phyloP scores from a whole-genome alignment of 2,888 invertebrate genomes.

The Apodemia zela region DNA sequence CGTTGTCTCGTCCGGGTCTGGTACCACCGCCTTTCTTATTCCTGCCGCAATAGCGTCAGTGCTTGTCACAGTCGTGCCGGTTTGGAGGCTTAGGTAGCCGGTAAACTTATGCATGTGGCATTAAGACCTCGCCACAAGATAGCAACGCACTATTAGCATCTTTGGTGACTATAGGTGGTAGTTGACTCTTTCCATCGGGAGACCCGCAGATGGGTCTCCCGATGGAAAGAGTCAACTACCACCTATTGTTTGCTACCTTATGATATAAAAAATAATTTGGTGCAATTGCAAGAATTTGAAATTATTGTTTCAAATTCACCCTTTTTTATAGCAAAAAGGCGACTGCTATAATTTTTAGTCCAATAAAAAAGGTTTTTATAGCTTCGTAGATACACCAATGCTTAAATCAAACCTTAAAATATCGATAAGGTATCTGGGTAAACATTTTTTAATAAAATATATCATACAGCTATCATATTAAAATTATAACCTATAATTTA shows the following conservation, averaged over 20 bases:
- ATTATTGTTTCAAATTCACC: background rate
- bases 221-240: too few relatives aligned
- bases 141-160: background rate
- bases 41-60: too few relatives aligned
- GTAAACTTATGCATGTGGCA: too few relatives aligned
- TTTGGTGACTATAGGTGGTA: background rate
- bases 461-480: constrained; percentile 77
- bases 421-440: constrained; percentile 62
- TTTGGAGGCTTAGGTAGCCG: too few relatives aligned
- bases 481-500: constrained; percentile 79
- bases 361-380: constrained; percentile 2
- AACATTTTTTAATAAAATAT: constrained; percentile 57
- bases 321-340: background rate
- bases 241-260: too few relatives aligned
- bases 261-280: too few relatives aligned
- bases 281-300: too few relatives aligned
- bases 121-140: too few relatives aligned
- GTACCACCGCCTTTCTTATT: too few relatives aligned
- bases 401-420: constrained; percentile 24
- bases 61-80: too few relatives aligned
- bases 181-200: background rate
- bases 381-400: background rate
- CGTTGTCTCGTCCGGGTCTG: too few relatives aligned
- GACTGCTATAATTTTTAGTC: constrained; percentile 3
- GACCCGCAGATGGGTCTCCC: too few relatives aligned